Evolutionary conservation across 2,888 invertebrate species (phyloP).

Genomic region (Latheticus oryzae): DNA sequence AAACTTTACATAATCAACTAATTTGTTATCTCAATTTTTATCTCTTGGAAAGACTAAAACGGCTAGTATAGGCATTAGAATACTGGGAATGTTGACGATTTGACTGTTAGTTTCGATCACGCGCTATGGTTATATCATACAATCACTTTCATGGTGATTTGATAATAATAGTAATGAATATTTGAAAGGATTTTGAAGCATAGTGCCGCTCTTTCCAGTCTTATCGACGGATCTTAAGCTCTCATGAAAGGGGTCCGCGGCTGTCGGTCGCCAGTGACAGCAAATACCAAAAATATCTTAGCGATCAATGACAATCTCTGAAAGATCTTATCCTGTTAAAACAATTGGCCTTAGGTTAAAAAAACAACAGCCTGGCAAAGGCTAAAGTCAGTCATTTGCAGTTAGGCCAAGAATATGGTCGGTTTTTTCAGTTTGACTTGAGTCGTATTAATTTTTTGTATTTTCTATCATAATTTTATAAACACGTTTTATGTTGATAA

Average conservation of each 20-base stretch:
- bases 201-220: slow-evolving; percentile 45
- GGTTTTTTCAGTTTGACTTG: slow-evolving; percentile 6
- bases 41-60: not conserved
- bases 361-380: slow-evolving; percentile 14
- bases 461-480: too few species aligned
- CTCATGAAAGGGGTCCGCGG: slow-evolving; percentile 50
- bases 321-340: slow-evolving; percentile 48
- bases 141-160: slow-evolving; percentile 36
- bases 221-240: slow-evolving; percentile 47
- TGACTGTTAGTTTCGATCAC: slow-evolving; percentile 23
- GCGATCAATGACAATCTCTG: slow-evolving; percentile 59
- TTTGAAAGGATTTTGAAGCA: slow-evolving; percentile 50
- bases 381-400: slow-evolving; percentile 13
- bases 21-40: too few species aligned
- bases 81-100: slow-evolving; percentile 13
- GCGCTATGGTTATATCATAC: slow-evolving; percentile 33
- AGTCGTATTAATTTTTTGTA: not conserved
- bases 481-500: too few species aligned
- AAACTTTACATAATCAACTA: too few species aligned
- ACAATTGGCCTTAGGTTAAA: slow-evolving; percentile 28
- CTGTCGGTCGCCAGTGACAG: slow-evolving; percentile 57
- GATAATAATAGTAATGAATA: slow-evolving; percentile 46
- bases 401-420: not conserved
- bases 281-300: slow-evolving; percentile 63
- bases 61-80: not conserved